Evolutionary conservation across 2,797 vertebrate genomes (phyloP), one percentile per base, ranked within the genome.

Genomic region (Sparidentex hasta): DNA sequence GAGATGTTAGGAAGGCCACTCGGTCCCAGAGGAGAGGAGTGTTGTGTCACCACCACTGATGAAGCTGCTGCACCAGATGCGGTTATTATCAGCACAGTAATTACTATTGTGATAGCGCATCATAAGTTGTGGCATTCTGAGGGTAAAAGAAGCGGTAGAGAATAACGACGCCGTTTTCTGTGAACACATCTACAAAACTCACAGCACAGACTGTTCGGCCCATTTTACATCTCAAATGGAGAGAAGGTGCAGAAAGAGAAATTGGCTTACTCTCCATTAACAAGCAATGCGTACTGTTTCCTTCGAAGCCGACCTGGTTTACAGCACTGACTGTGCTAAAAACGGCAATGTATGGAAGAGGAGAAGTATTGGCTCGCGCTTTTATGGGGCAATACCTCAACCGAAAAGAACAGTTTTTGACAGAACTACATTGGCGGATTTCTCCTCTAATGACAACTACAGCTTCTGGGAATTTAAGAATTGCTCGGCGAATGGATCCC

Each of bases 301-400:
- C 29, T 55, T n/a, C 50, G 4, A 29, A 62, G 20, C 18, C 20
- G 33, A 18, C 51, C 51, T 13, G 25, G 20, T 18, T n/a, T n/a
- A 20, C 50, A 51, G 71, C 59, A 54, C 23, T 16, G 23, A n/a
- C 48, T 21, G 18, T 33, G 41, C 48, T 70, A n/a, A 64, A 33
- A 81, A 52, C 65, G 61, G 67, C 61, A 51, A 48, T 21, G 64
- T 41, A 58, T 65, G n/a, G 61, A 73, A 48, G 55, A 71, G 47
- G 18, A 41, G 62, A 64, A 47, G 41, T 46, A 58, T 62, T 81
- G 75, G 61, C 66, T 62, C 14, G 52, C 58, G 57, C 21, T 56
- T 86, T 88, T 82, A 89, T 81, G 44, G 25, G 12, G 76, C 80
- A 74, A 51, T 85, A 62, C 25, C 47, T 85, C 84, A 78, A 46